Conservation (phyloP, 2,797 vertebrate species). For the Ambastaia sidthimunki region DNA sequence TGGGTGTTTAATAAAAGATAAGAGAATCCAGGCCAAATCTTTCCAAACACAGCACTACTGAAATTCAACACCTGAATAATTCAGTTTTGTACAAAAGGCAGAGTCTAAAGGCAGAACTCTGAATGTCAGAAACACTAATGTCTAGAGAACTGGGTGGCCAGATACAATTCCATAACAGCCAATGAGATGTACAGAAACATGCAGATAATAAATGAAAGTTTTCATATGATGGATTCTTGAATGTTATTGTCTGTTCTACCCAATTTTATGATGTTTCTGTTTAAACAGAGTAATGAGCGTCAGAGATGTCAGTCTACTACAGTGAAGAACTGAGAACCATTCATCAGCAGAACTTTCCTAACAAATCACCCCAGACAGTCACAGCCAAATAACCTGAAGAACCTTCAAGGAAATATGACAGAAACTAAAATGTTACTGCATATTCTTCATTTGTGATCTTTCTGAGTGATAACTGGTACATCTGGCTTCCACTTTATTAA, state of each 20-base stretch:
- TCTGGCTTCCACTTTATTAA: constrained; percentile 24
- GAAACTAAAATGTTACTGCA: background rate
- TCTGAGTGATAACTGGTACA: constrained; percentile 2
- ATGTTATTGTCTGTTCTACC: too few species aligned
- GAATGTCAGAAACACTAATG: too few species aligned
- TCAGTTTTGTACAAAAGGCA: constrained; percentile 29
- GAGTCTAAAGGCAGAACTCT: too few species aligned
- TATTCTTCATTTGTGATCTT: constrained; percentile 15
- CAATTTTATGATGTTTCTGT: constrained; percentile 8
- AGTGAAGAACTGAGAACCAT: constrained; percentile 31
- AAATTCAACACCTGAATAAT: constrained; percentile 51
- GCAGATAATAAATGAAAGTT: too few species aligned
- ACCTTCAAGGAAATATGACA: background rate
- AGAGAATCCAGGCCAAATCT: constrained; percentile 31
- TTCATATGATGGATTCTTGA: too few species aligned
- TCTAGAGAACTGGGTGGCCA: too few species aligned
- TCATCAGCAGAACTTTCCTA: background rate
- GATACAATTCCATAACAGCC: too few species aligned
- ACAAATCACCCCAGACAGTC: background rate
- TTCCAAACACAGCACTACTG: constrained; percentile 43
- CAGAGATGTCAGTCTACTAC: background rate
- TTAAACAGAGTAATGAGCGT: constrained; percentile 35
- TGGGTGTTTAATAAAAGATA: constrained; percentile 54
- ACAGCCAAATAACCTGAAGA: background rate
- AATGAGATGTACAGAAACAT: too few species aligned